A percentile compares a stretch with the other conserved stretches of the same genome.
Conservation (phyloP, 2,113 vertebrate genomes). For the Planiliza haematocheilus region DNA sequence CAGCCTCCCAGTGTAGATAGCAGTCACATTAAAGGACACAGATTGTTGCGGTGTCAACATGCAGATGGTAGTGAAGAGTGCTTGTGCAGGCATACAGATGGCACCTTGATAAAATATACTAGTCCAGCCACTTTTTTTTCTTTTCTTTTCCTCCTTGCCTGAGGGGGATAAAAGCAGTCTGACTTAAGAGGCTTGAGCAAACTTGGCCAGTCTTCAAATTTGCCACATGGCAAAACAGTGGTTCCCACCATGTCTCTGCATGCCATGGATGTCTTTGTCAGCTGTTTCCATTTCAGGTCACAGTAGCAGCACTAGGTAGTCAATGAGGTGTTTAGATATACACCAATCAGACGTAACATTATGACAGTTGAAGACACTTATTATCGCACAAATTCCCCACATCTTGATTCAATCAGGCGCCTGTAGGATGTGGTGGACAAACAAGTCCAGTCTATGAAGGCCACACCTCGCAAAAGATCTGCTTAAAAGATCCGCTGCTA, state of each 20-base stretch:
- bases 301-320: slow-evolving; percentile 39
- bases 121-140: slow-evolving; percentile 13
- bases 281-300: slow-evolving; percentile 66
- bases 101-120: slow-evolving; percentile 54
- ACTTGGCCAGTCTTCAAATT: slow-evolving; percentile 38
- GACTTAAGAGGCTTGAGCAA: slow-evolving; percentile 11
- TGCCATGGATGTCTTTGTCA: slow-evolving; percentile 71
- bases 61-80: slow-evolving; percentile 63
- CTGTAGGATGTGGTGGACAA: no score
- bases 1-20: slow-evolving; percentile 35
- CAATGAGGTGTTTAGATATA: background rate
- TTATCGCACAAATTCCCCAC: no score
- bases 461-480: no score
- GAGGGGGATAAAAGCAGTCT: background rate
- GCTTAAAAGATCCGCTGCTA: no score
- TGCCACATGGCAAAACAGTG: slow-evolving; percentile 30
- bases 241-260: slow-evolving; percentile 47
- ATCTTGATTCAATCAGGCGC: no score
- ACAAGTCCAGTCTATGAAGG: no score
- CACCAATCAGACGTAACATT: no score
- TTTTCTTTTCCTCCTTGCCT: slow-evolving; percentile 16
- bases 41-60: slow-evolving; percentile 53
- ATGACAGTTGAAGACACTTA: no score
- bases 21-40: slow-evolving; percentile 40
- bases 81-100: slow-evolving; percentile 63